phyloP scores from a whole-genome alignment of 2,888 invertebrate genomes.

The Platynereis dumerilii region DNA sequence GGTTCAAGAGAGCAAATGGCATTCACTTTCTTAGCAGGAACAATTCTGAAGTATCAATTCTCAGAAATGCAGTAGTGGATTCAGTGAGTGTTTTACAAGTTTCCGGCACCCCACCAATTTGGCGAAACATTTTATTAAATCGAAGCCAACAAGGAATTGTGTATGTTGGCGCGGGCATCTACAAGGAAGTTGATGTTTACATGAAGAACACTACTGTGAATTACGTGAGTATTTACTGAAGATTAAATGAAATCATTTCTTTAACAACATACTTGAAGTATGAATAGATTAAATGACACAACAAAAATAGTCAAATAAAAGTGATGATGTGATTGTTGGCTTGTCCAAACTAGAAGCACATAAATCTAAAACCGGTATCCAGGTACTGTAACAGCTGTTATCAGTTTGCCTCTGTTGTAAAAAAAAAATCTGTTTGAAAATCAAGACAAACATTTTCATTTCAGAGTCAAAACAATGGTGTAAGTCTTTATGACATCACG shows the following conservation, averaged over 20 bases:
- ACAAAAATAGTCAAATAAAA: too few species aligned
- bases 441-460: neutral
- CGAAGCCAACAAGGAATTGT: neutral
- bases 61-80: neutral
- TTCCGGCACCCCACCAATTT: neutral
- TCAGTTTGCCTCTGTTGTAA: too few species aligned
- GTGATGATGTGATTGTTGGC: too few species aligned
- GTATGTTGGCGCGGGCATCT: neutral
- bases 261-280: too few species aligned
- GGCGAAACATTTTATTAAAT: neutral
- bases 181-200: conserved; percentile 1
- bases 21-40: neutral
- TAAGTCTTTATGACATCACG: neutral
- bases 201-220: neutral
- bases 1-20: neutral
- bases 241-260: neutral
- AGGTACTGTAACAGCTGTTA: too few species aligned
- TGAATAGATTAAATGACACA: too few species aligned
- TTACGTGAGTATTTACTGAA: neutral
- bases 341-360: too few species aligned
- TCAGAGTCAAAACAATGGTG: neutral
- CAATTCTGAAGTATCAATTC: neutral
- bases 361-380: too few species aligned
- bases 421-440: too few species aligned
- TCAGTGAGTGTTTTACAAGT: neutral